These are phyloP conservation scores for Phoxinus phoxinus DNA, from an alignment of 2,113 vertebrate genomes.

Conservation along the genomic window DNA sequence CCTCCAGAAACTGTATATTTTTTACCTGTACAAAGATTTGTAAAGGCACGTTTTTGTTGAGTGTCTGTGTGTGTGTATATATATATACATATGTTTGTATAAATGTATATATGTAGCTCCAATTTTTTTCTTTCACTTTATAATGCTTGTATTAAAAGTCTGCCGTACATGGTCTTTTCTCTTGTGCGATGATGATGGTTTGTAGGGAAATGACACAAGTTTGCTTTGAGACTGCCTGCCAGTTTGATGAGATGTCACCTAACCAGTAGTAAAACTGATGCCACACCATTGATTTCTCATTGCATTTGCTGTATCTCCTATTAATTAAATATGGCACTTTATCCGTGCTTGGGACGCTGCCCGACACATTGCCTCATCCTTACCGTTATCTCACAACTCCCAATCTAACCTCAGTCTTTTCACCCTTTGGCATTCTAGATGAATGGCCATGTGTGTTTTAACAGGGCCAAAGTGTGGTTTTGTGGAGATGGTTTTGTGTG, in stretches of 20 bases:
- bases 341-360: not conserved
- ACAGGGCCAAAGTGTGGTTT: not conserved
- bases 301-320: not conserved
- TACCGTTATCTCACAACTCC: not conserved
- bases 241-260: slow-evolving; percentile 6
- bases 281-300: not conserved
- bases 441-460: not conserved
- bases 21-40: slow-evolving; percentile 60
- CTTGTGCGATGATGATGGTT: slow-evolving; percentile 60
- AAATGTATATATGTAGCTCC: slow-evolving; percentile 5
- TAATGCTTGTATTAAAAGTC: slow-evolving; percentile 44
- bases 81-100: slow-evolving; percentile 33
- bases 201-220: slow-evolving; percentile 42
- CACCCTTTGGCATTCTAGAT: not conserved
- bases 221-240: slow-evolving; percentile 17
- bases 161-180: slow-evolving; percentile 5
- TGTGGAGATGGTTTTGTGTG: not conserved
- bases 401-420: not conserved
- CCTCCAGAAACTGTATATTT: slow-evolving; percentile 52
- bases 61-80: slow-evolving; percentile 41
- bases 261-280: not conserved
- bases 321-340: not conserved
- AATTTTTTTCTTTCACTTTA: slow-evolving; percentile 25
- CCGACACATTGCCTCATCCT: not conserved
- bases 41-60: slow-evolving; percentile 56